Conservation (phyloP, 2,113 vertebrate species). For the Salvator merianae region DNA sequence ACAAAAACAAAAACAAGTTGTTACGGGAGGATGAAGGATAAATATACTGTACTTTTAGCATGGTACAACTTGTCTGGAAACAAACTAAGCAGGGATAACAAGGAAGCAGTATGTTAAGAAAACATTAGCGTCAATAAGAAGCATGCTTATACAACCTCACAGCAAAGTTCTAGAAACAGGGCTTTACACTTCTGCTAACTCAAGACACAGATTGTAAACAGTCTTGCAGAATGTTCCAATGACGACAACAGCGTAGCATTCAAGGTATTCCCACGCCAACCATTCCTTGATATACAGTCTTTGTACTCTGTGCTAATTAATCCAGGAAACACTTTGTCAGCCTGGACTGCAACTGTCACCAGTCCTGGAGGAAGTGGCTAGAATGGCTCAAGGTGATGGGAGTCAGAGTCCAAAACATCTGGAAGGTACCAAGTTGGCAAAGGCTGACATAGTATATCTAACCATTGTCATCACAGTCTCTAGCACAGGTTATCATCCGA, state of each 20-base stretch:
- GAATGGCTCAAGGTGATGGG: no score
- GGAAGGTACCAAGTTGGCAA: neutral
- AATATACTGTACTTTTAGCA: neutral
- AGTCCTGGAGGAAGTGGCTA: no score
- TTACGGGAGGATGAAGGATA: slow-evolving; percentile 5
- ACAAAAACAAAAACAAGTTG: neutral
- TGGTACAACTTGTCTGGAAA: neutral
- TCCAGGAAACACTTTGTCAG: neutral
- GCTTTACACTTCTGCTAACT: neutral
- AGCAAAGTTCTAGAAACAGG: neutral
- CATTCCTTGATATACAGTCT: neutral
- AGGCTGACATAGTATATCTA: neutral
- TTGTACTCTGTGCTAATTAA: neutral
- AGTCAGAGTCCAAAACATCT: no score
- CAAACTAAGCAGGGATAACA: neutral
- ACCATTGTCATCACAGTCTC: neutral
- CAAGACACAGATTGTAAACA: neutral
- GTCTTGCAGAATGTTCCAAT: neutral
- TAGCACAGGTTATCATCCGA: neutral
- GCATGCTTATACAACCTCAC: neutral
- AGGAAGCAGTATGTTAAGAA: neutral
- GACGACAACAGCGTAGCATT: neutral
- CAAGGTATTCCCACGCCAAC: neutral
- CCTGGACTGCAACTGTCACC: neutral
- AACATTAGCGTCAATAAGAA: neutral